Percentiles rank a stretch among this genome's conserved stretches.
These are phyloP conservation scores for Atta colombica DNA, from an alignment of 1,140 invertebrate genomes.

Conservation along the genomic window DNA sequence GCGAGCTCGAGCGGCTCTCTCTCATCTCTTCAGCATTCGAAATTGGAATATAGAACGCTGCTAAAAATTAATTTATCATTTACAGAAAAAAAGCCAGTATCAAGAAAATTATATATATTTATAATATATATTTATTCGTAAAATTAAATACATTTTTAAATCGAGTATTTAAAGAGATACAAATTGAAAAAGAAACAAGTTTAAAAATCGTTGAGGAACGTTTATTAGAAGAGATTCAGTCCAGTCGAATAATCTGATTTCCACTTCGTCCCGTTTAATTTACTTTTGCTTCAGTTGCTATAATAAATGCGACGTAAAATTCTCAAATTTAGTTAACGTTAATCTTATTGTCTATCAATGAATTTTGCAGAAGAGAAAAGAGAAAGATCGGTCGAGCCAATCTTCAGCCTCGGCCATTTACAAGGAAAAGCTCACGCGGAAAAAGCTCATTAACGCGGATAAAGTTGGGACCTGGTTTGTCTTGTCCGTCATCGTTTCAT, in stretches of 20 bases:
- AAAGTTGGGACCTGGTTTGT: constrained; percentile 80
- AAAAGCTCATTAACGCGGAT: constrained; percentile 66
- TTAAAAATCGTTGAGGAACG: background rate
- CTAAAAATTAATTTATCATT: background rate
- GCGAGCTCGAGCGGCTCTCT: background rate
- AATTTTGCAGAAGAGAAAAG: constrained; percentile 5
- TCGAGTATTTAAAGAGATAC: background rate
- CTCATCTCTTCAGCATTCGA: constrained; percentile 17
- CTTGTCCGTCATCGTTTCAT: constrained; percentile 81
- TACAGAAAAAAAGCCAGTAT: background rate
- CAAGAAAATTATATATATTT: background rate
- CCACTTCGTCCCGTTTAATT: background rate
- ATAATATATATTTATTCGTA: background rate
- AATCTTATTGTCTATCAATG: background rate
- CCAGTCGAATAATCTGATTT: constrained; percentile 23
- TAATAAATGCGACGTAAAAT: background rate
- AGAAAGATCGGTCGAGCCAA: background rate
- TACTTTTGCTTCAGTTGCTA: constrained; percentile 16
- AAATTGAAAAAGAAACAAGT: background rate
- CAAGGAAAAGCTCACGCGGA: constrained; percentile 52
- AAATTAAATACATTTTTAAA: constrained; percentile 21
- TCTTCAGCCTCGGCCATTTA: constrained; percentile 59
- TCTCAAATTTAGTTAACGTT: constrained; percentile 20
- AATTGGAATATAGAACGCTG: background rate
- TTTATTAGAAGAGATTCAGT: background rate